Evolutionary conservation across 92 coral and sea anemone genomes (phyloP).

Genomic region (Phenganax stokvisi): DNA sequence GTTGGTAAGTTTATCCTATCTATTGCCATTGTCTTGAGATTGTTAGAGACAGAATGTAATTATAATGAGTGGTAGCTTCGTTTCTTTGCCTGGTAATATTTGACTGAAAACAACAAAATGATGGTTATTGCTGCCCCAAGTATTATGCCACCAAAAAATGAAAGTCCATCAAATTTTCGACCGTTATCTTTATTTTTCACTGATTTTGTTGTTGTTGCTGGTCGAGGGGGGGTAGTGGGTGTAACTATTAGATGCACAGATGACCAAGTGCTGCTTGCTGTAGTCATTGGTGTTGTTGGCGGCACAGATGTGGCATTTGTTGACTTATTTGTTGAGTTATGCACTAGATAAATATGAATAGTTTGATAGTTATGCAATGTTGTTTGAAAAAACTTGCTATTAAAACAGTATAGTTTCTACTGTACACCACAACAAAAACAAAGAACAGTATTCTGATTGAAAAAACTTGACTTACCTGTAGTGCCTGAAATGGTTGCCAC

Average conservation of each 20-base stretch:
- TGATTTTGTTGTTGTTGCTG: constrained; percentile 12
- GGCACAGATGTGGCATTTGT: too few relatives aligned
- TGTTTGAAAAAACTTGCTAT: too few relatives aligned
- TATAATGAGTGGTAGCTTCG: constrained; percentile 80
- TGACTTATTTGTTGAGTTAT: too few relatives aligned
- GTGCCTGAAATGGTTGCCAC: too few relatives aligned
- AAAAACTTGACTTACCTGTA: too few relatives aligned
- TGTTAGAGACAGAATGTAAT: constrained; percentile 37
- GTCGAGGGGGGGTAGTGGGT: neutral
- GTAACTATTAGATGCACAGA: neutral
- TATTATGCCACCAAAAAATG: constrained; percentile 90
- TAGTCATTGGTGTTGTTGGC: too few relatives aligned
- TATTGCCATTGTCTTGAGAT: neutral
- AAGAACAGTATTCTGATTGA: too few relatives aligned
- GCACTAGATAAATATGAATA: too few relatives aligned
- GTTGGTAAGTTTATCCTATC: too few relatives aligned
- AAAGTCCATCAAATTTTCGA: constrained; percentile 72
- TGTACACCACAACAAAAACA: too few relatives aligned
- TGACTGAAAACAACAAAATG: constrained; percentile 48
- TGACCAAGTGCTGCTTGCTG: constrained; percentile 9
- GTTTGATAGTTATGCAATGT: too few relatives aligned
- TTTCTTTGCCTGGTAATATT: constrained; percentile 69
- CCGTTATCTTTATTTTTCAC: constrained; percentile 10
- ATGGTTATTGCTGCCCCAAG: constrained; percentile 59
- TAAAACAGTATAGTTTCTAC: too few relatives aligned